Conservation (phyloP, 2,797 vertebrate species). For the Propithecus deckenii region DNA sequence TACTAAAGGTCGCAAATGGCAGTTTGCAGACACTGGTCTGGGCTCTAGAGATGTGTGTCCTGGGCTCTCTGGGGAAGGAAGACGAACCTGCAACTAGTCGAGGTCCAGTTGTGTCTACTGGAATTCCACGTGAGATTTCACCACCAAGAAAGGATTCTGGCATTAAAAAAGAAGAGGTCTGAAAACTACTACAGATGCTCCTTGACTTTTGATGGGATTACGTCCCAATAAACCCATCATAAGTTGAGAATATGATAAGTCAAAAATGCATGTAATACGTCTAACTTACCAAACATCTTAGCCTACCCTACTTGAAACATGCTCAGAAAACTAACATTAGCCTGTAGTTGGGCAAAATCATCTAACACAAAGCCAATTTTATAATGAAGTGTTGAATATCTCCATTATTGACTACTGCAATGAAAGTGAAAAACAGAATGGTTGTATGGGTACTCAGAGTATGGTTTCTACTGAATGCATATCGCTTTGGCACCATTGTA, state of each 20-base stretch:
- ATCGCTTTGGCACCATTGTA: not conserved
- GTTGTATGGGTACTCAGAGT: not conserved
- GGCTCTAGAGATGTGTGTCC: not conserved
- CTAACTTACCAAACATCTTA: not conserved
- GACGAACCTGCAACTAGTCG: no score
- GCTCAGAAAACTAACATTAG: not conserved
- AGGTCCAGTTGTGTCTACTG: not conserved
- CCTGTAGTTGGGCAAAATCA: not conserved
- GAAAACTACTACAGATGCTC: not conserved
- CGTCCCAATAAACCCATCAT: not conserved
- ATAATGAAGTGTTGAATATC: not conserved
- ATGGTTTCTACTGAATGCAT: not conserved
- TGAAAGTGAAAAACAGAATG: not conserved
- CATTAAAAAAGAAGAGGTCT: not conserved
- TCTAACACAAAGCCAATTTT: not conserved
- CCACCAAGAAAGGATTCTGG: not conserved
- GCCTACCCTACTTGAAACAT: no score
- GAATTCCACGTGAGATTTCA: not conserved
- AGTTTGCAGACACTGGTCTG: not conserved
- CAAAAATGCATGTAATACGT: not conserved
- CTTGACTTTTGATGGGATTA: not conserved
- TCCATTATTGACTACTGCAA: not conserved
- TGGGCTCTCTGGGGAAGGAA: not conserved
- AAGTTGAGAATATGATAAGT: not conserved
- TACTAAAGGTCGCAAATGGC: not conserved